Percentiles rank a stretch among this genome's conserved stretches.
Conservation (phyloP, 2,888 invertebrate species). For the Fragum sueziense region DNA sequence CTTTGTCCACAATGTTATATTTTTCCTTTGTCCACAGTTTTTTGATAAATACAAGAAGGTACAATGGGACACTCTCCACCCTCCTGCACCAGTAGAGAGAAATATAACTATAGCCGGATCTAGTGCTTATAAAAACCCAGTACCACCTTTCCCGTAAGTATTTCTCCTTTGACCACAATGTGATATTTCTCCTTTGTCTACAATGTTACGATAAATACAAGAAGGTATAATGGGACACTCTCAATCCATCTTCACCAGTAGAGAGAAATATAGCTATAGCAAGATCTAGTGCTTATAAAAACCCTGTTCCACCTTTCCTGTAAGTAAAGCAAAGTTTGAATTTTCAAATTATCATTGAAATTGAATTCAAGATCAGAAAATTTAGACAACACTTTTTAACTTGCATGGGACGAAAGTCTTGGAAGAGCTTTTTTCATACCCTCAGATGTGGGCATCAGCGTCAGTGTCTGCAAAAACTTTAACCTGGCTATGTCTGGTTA, state of each 20-base stretch:
- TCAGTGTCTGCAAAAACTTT: no score
- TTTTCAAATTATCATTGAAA: no score
- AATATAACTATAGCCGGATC: constrained; percentile 68
- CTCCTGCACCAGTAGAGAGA: constrained; percentile 73
- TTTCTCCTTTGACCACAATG: no score
- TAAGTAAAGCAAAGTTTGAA: no score
- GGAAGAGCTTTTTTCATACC: no score
- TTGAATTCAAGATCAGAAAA: no score
- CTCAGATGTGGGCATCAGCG: no score
- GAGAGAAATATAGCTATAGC: constrained; percentile 71
- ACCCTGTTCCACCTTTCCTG: constrained; percentile 71
- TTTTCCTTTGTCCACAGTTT: no score
- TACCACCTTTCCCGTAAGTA: constrained; percentile 69
- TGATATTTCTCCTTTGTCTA: constrained; percentile 63
- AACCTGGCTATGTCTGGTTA: no score
- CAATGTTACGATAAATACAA: constrained; percentile 73
- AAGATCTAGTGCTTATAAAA: constrained; percentile 70
- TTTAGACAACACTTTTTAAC: no score
- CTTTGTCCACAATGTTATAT: no score
- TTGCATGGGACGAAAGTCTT: no score
- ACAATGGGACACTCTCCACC: constrained; percentile 74
- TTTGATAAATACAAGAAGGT: constrained; percentile 69
- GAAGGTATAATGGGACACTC: constrained; percentile 73
- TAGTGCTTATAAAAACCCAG: constrained; percentile 73
- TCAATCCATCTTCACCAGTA: constrained; percentile 73